phyloP scores from a whole-genome alignment of 2,113 vertebrate genomes.

The Trematocara unimaculatum region DNA sequence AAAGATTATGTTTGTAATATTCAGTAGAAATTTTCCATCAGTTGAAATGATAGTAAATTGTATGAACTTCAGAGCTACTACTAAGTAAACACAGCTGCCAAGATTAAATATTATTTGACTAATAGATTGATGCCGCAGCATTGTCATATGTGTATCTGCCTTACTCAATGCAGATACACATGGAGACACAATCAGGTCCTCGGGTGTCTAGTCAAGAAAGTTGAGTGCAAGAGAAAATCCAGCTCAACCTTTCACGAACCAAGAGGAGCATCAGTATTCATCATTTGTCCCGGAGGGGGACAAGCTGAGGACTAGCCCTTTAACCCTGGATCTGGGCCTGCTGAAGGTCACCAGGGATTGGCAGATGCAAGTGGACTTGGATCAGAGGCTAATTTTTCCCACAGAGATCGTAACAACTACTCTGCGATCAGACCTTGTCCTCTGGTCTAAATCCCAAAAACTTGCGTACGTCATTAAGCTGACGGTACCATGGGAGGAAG shows the following conservation, averaged over 20 bases:
- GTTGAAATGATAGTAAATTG: neutral
- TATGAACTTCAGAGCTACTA: neutral
- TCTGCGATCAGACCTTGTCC: neutral
- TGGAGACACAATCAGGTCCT: neutral
- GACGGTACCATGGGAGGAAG: neutral
- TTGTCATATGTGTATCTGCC: neutral
- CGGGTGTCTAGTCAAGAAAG: neutral
- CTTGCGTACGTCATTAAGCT: rapidly evolving
- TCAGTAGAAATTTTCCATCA: neutral
- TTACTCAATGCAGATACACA: neutral
- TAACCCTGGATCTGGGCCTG: neutral
- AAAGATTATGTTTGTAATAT: neutral
- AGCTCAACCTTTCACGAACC: neutral
- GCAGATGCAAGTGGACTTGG: neutral
- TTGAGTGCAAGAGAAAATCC: neutral
- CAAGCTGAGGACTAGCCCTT: neutral
- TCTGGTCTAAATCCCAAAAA: neutral
- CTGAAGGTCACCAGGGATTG: neutral
- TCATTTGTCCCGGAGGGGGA: neutral
- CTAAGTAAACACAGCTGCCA: neutral
- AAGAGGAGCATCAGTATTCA: neutral
- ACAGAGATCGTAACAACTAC: neutral
- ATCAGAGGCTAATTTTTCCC: neutral
- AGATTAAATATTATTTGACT: neutral
- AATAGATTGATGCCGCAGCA: neutral